A percentile compares a stretch with the other conserved stretches of the same genome.
phyloP scores from a whole-genome alignment of 2,113 vertebrate genomes.

The Phyllostomus discolor region DNA sequence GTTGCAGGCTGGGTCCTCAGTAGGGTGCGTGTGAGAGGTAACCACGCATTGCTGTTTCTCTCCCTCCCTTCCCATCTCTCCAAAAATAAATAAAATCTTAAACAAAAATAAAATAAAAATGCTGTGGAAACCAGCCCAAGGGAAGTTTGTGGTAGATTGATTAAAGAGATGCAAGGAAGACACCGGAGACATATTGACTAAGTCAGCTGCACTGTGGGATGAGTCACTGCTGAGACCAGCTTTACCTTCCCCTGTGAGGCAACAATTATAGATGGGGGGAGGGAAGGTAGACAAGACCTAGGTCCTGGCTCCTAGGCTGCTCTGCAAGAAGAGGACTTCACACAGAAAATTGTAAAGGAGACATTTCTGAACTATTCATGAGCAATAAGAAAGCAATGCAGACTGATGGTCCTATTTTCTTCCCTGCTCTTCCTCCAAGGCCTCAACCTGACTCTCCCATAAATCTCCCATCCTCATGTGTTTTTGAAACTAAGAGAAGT shows the following conservation, averaged over 20 bases:
- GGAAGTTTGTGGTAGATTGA: not conserved
- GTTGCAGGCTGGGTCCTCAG: too few species aligned
- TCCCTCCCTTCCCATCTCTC: too few species aligned
- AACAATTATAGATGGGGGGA: not conserved
- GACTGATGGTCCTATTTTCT: not conserved
- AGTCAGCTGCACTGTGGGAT: not conserved
- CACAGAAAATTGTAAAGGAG: conserved; percentile 38
- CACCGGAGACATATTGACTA: not conserved
- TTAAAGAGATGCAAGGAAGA: not conserved
- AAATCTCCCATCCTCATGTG: not conserved
- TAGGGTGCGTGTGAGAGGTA: too few species aligned
- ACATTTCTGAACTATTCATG: conserved; percentile 35
- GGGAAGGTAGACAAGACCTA: not conserved
- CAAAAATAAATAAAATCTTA: too few species aligned
- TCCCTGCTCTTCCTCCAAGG: not conserved
- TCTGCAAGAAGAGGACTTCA: not conserved
- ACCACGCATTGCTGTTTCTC: too few species aligned
- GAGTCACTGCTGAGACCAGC: not conserved
- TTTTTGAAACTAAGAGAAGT: conserved; percentile 8
- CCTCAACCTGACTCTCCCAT: not conserved
- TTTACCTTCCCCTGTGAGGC: not conserved
- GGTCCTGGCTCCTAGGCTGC: not conserved
- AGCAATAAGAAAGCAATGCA: not conserved
- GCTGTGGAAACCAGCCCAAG: not conserved
- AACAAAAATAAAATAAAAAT: not conserved